Base-by-base conservation (phyloP, 2,888 invertebrate genomes). In the Habrosyne pyritoides region DNA sequence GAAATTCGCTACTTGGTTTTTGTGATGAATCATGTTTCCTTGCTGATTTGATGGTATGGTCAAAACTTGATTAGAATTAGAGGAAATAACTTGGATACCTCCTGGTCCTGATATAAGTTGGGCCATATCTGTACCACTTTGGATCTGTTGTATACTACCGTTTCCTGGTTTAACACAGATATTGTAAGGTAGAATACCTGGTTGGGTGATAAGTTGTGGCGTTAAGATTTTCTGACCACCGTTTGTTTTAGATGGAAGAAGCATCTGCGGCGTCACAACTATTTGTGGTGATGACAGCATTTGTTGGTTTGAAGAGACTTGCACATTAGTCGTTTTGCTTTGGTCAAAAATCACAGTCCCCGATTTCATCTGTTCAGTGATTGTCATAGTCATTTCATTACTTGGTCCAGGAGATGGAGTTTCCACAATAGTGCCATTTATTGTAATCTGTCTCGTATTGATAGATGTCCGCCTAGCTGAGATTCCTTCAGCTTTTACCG, bases 401-500 rank as follows among this genome's bases (percentile, higher is more conserved):
- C 85, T 75, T 8, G 93, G 93, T 0, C 93, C 92, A 5, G 93
- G 93, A n/a, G 93, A 93, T 10, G 91, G 92, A 7, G 93, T 93
- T 71, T 93, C 93, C 0, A 93, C 93, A 22, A 93, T 93, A 10
- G 93, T 93, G 0, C 93, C 93, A 53, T 93, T 93, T 50, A 93
- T 93, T 10, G 93, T 93, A 24, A 93, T 93, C 69, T 93, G 93
- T 58, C 93, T 80, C 0, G 93, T 93, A 56, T 93, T 93, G 33
- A 93, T 91, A 10, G 93, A 93, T 2, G 93, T 93, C 64, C 93
- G 79, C 66, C 93, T 81, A 5, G 91, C 89, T 7, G 91, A 86
- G 52, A 93, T 91, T 12, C 90, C 83, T 69, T 92, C 92, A n/a
- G 93, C 91, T 76, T 93, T 92, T 1, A 91, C 83, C 30, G 88